These are phyloP conservation scores for Pagetopsis macropterus DNA, from an alignment of 2,797 vertebrate genomes.

Conservation along the genomic window DNA sequence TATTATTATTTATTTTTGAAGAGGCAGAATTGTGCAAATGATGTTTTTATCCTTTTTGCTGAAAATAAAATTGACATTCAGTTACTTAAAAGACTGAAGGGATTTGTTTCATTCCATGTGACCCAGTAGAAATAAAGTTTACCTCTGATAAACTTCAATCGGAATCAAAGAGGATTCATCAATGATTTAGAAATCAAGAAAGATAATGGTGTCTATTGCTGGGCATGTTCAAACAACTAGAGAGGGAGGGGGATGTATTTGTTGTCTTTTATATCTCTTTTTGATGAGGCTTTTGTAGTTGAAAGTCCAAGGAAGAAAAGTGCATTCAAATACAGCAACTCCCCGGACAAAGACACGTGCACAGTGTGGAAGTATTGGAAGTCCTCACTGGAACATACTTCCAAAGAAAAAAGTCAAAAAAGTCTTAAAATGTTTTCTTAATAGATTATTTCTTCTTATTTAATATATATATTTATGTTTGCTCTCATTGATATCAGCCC, in stretches of 20 bases:
- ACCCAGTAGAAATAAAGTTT: neutral
- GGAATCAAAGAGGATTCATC: slow-evolving; percentile 9
- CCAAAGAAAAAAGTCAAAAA: no score
- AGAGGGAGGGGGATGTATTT: neutral
- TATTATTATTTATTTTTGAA: slow-evolving; percentile 83
- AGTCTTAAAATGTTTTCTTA: no score
- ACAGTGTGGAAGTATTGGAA: no score
- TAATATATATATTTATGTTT: no score
- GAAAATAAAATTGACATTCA: slow-evolving; percentile 83
- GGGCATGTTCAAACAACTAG: slow-evolving; percentile 28
- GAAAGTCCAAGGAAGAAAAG: slow-evolving; percentile 52
- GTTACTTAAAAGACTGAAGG: slow-evolving; percentile 69
- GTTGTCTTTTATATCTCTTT: slow-evolving; percentile 45
- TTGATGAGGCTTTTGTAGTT: slow-evolving; percentile 66
- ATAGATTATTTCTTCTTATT: no score
- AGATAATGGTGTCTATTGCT: neutral
- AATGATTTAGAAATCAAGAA: neutral
- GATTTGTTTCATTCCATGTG: slow-evolving; percentile 51
- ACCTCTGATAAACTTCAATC: slow-evolving; percentile 9
- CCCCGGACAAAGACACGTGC: neutral
- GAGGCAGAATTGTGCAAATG: slow-evolving; percentile 77
- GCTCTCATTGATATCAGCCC: no score
- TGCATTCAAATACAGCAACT: slow-evolving; percentile 31
- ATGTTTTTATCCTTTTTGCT: slow-evolving; percentile 83
- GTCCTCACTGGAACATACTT: no score